Percentiles rank a stretch among this genome's conserved stretches.
Conservation (phyloP, 2,888 invertebrate genomes). For the Drosophila macrothrix region DNA sequence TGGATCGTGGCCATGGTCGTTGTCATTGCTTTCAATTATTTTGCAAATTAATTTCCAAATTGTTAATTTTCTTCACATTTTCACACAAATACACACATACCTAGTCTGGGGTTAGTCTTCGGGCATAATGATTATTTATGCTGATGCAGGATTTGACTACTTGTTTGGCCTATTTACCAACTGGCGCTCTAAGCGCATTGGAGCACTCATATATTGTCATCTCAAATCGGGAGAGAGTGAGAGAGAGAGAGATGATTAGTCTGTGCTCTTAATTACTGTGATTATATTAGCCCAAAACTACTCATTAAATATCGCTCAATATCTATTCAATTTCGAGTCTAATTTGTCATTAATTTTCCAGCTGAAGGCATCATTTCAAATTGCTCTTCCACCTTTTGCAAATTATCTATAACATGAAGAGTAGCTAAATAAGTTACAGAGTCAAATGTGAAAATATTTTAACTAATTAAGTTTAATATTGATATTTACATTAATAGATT, state of each 20-base stretch:
- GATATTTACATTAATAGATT: not conserved
- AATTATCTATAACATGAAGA: not conserved
- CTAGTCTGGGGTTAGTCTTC: not conserved
- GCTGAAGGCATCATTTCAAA: not conserved
- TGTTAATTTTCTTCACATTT: constrained; percentile 77
- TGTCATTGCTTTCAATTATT: constrained; percentile 76
- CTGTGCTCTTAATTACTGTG: constrained; percentile 45
- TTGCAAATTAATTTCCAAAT: constrained; percentile 81
- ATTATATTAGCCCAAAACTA: constrained; percentile 40
- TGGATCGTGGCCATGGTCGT: constrained; percentile 20
- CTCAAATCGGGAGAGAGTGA: constrained; percentile 21
- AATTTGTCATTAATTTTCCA: constrained; percentile 1
- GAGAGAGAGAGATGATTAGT: constrained; percentile 21
- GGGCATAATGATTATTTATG: constrained; percentile 69
- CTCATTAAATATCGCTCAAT: constrained; percentile 10
- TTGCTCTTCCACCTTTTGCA: not conserved
- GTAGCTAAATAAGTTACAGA: not conserved
- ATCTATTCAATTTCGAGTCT: constrained; percentile 18
- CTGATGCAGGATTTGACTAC: constrained; percentile 44
- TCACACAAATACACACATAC: constrained; percentile 31
- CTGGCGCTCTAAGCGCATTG: constrained; percentile 12
- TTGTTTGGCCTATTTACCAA: constrained; percentile 54
- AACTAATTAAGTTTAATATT: not conserved
- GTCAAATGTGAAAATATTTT: not conserved
- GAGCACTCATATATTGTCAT: constrained; percentile 29